Evolutionary conservation across 1,140 invertebrate genomes (phyloP).

Genomic region (Drosophila quadrilineata): DNA sequence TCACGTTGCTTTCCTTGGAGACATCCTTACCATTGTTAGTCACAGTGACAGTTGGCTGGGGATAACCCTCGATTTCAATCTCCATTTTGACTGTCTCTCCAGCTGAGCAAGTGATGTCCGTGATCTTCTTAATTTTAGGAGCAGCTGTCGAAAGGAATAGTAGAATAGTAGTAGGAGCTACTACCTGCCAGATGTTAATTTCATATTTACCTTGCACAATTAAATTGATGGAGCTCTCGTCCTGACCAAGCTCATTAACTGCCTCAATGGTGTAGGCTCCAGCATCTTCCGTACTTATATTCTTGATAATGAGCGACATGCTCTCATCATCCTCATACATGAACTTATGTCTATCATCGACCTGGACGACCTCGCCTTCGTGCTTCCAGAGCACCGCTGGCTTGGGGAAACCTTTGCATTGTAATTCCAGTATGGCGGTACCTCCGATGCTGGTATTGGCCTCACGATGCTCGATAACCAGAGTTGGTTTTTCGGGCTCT

Average conservation of each 20-base stretch:
- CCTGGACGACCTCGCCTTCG: slow-evolving; percentile 90
- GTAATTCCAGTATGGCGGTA: slow-evolving; percentile 96
- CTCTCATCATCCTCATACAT: slow-evolving; percentile 96
- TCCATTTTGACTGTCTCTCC: slow-evolving; percentile 87
- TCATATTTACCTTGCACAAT: slow-evolving; percentile 85
- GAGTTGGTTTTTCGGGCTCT: slow-evolving; percentile 90
- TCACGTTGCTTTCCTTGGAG: slow-evolving; percentile 86
- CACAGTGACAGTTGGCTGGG: slow-evolving; percentile 90
- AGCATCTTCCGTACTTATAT: slow-evolving; percentile 90
- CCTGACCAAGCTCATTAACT: slow-evolving; percentile 94
- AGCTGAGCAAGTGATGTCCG: slow-evolving; percentile 87
- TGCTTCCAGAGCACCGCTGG: slow-evolving; percentile 95
- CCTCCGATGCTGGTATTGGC: slow-evolving; percentile 90
- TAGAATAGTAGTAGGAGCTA: background rate
- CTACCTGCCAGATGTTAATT: background rate
- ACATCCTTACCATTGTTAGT: slow-evolving; percentile 92
- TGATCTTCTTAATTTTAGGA: slow-evolving; percentile 91
- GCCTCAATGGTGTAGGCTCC: slow-evolving; percentile 93
- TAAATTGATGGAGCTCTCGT: slow-evolving; percentile 87
- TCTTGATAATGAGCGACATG: slow-evolving; percentile 94
- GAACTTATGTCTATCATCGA: slow-evolving; percentile 90
- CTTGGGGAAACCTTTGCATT: slow-evolving; percentile 96
- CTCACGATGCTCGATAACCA: slow-evolving; percentile 88
- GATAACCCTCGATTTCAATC: slow-evolving; percentile 91
- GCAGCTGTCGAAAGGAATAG: slow-evolving; percentile 83